A percentile compares a stretch with the other conserved stretches of the same genome.
phyloP scores from a whole-genome alignment of 2,888 invertebrate species.

The Macaria liturata region DNA sequence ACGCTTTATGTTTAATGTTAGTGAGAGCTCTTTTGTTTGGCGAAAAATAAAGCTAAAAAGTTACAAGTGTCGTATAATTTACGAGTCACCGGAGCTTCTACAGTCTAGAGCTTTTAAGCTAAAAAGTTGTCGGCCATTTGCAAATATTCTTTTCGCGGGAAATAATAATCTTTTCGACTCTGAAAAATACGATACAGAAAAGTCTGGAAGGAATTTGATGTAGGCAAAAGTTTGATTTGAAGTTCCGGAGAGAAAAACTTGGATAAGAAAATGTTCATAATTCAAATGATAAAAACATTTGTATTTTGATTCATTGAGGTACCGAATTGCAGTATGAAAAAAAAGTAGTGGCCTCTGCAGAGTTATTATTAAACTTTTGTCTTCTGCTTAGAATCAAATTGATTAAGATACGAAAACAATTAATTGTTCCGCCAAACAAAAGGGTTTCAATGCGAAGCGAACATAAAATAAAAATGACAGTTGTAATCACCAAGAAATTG shows the following conservation, averaged over 20 bases:
- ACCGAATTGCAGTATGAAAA: too few relatives aligned
- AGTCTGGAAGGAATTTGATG: too few relatives aligned
- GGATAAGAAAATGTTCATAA: too few relatives aligned
- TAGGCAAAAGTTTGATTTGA: too few relatives aligned
- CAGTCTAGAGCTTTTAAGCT: background rate
- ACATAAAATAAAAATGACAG: constrained; percentile 43
- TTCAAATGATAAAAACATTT: too few relatives aligned
- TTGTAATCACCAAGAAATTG: constrained; percentile 79
- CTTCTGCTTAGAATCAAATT: too few relatives aligned
- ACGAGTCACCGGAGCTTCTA: constrained; percentile 3
- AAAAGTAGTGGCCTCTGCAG: background rate
- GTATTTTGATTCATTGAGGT: too few relatives aligned
- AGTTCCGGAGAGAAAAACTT: too few relatives aligned
- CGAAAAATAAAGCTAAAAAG: constrained; percentile 17
- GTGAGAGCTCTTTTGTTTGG: constrained; percentile 28
- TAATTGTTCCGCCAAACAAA: constrained; percentile 27
- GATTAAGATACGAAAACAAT: background rate
- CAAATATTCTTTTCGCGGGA: background rate
- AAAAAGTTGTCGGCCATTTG: background rate
- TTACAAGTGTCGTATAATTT: constrained; percentile 2
- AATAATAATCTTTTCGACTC: too few relatives aligned
- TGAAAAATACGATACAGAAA: too few relatives aligned
- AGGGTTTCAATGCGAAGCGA: constrained; percentile 41
- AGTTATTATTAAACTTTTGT: background rate
- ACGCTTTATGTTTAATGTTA: constrained; percentile 16